Base-by-base conservation (phyloP, 1,140 invertebrate species). In the Drosophila sechellia region DNA sequence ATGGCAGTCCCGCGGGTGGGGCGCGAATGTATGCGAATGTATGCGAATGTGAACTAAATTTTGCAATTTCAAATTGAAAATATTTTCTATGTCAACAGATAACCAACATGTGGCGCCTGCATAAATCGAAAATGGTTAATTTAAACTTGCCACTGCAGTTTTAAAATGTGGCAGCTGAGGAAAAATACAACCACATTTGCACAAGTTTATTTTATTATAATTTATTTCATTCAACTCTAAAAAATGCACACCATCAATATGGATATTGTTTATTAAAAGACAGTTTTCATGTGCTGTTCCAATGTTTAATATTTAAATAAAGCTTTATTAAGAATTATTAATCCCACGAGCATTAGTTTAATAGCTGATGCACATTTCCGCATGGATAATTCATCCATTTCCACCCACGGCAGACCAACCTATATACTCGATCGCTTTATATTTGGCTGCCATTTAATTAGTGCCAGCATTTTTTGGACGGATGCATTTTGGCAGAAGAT, bases 401-500 rank as follows among this genome's bases (percentile, higher is more conserved):
- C 43, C 68, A 57, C 35, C 65, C 3, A 56, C 63, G n/a, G 31
- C 2, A 25, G 4, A 34, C 1, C 1, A 12, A n/a, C 12, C 15
- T 25, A 68, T 46, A 39, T 31, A 27, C 46, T 55, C 69, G 48
- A 73, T 49, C 49, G 39, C 50, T 53, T 59, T 31, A 17, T 17
- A 50, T 50, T 37, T 49, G 42, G 40, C 43, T 58, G 49, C 57
- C 55, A 48, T 77, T 77, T 77, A 77, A 77, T 77, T 77, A 77
- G 64, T 70, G 73, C 40, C 71, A 76, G 61, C 27, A 61, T 60
- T 79, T 71, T 69, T 50, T 56, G 52, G 69, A 48, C 74, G 48
- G 48, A n/a, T 80, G 70, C 63, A 72, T 60, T 64, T 74, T 77
- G 74, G 63, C 74, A 77, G 74, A 40, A 42, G 53, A 49, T 81